Conservation (phyloP, 2,888 invertebrate species). For the Pachymerium ferrugineum region DNA sequence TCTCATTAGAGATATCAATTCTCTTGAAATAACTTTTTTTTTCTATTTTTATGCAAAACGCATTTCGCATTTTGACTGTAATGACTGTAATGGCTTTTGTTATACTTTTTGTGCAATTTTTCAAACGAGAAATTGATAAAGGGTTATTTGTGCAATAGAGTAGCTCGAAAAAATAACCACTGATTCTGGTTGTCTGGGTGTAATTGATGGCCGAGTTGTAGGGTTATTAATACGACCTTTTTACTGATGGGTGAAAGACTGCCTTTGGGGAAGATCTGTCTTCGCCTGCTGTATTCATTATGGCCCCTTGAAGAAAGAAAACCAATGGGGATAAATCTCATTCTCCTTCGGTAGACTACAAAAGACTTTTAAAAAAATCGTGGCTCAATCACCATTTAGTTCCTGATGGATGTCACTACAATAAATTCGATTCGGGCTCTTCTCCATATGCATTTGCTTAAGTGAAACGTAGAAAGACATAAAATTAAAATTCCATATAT, state of each 20-base stretch:
- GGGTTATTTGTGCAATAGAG: no score
- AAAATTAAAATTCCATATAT: background rate
- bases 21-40: background rate
- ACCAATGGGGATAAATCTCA: constrained; percentile 22
- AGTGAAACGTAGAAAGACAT: background rate
- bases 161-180: no score
- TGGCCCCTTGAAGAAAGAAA: constrained; percentile 12
- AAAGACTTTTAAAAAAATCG: constrained; percentile 23
- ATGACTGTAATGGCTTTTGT: no score
- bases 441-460: background rate
- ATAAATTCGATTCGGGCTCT: background rate
- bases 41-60: background rate
- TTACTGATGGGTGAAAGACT: background rate
- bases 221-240: background rate
- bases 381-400: constrained; percentile 21
- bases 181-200: background rate
- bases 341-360: background rate
- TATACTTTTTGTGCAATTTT: no score
- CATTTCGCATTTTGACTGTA: no score
- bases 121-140: no score
- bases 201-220: background rate
- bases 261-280: constrained; percentile 25
- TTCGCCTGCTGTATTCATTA: constrained; percentile 25
- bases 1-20: background rate
- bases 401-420: background rate